Base-by-base conservation (phyloP, 2,113 vertebrate genomes). In the Podocnemis expansa region DNA sequence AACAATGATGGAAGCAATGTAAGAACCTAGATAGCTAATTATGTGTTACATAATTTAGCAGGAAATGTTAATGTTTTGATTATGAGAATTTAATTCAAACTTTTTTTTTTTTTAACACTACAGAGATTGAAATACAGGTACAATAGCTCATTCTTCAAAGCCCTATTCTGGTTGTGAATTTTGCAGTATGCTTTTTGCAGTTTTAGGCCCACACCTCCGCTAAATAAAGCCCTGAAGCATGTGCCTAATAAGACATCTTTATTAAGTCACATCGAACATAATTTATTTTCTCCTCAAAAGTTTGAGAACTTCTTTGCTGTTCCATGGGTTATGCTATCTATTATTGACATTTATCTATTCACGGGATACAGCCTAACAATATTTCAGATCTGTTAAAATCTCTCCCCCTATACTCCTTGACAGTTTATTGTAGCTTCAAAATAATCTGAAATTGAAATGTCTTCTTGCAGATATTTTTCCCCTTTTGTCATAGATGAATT, bases 141-240 rank as follows among this genome's bases (percentile, higher is more conserved):
- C 0, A 1, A 5, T 78, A 89, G 24, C 4, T 87, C 10, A 2
- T 80, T 78, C 67, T 80, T 79, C 22, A 94, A 83, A 45, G 2
- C 21, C 82, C 45, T 45, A 17, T 27, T 78, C 6, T 73, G 9
- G 38, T 78, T 0, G 7, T 7, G 8, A 34, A n/a, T 90, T 88
- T 19, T 41, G 22, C 87, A 29, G 17, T 52, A 91, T 78, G 75
- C 13, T 24, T 3, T 41, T 51, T 80, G 79, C 27, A 5, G 3
- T 41, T 80, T 58, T 49, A 82, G 27, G 83, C 38, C 60, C 27
- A 75, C 19, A 49, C 43, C 10, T 58, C 34, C 4, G 4, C 82
- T 7, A 13, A 6, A 88, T 75, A 80, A 5, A 75, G n/a, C 41
- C 49, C 21, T 0, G 0, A 78, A 29, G 31, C 1, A 13, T 0